Evolutionary conservation across 2,113 vertebrate genomes (phyloP).

Genomic region (Dermatemys mawii): DNA sequence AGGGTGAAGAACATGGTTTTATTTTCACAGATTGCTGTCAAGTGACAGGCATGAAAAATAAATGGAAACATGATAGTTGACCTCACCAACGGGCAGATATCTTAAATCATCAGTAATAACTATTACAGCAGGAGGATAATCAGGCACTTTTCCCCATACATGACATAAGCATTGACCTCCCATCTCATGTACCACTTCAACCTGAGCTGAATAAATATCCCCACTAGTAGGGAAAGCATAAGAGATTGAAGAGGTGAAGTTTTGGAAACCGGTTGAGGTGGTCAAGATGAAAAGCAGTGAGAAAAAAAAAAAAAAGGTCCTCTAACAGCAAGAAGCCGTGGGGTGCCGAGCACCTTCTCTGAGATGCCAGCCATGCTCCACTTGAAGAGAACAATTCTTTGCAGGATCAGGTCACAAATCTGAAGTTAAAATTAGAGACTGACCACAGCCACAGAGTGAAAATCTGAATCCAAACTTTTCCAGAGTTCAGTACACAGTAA

Average conservation of each 20-base stretch:
- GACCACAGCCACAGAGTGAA: neutral
- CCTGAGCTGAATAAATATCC: neutral
- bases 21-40: neutral
- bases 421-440: neutral
- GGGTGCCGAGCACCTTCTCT: neutral
- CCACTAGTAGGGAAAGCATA: neutral
- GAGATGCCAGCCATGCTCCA: neutral
- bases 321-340: neutral
- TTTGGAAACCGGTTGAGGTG: too few relatives aligned
- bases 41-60: neutral
- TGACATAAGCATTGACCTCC: neutral
- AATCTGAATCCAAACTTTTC: neutral
- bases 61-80: neutral
- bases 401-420: neutral
- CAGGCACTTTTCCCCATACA: neutral
- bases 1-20: neutral
- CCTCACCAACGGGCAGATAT: neutral
- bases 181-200: neutral
- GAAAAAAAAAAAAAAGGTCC: neutral
- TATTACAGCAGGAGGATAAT: neutral
- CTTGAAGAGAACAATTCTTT: neutral
- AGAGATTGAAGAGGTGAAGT: neutral
- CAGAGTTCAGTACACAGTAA: neutral
- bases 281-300: neutral
- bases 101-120: neutral